phyloP scores from a whole-genome alignment of 1,140 invertebrate species.

The Sinella curviseta region DNA sequence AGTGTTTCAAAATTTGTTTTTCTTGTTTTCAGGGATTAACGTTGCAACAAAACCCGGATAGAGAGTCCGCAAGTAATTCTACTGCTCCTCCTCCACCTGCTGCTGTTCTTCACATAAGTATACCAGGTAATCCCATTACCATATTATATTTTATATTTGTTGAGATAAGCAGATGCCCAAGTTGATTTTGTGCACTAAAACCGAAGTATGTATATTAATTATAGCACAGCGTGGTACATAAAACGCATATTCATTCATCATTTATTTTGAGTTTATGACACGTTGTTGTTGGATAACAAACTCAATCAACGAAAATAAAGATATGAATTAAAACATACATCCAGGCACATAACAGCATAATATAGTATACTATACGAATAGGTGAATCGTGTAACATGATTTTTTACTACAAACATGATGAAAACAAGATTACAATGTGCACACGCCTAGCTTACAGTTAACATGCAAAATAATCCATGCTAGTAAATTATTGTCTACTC shows the following conservation, averaged over 20 bases:
- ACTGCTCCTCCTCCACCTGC: background rate
- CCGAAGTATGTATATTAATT: background rate
- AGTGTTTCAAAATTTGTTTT: conserved; percentile 13
- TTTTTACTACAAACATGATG: background rate
- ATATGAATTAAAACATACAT: too few relatives aligned
- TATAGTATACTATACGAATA: background rate
- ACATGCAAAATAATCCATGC: too few relatives aligned
- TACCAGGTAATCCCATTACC: background rate
- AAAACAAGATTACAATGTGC: background rate
- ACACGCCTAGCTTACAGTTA: too few relatives aligned
- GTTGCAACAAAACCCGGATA: background rate
- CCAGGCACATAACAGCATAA: too few relatives aligned
- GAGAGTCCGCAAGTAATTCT: background rate
- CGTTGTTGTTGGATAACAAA: too few relatives aligned
- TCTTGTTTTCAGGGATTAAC: conserved; percentile 15
- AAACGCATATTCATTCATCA: background rate
- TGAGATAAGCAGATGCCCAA: background rate
- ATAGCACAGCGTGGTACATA: background rate
- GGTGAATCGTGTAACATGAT: background rate
- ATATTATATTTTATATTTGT: background rate
- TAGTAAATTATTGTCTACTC: too few relatives aligned
- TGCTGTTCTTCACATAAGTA: background rate
- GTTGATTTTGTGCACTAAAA: background rate
- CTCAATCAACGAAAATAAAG: too few relatives aligned
- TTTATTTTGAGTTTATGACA: background rate